phyloP scores from a whole-genome alignment of 2,888 invertebrate genomes.

The Alentia gelatinosa region DNA sequence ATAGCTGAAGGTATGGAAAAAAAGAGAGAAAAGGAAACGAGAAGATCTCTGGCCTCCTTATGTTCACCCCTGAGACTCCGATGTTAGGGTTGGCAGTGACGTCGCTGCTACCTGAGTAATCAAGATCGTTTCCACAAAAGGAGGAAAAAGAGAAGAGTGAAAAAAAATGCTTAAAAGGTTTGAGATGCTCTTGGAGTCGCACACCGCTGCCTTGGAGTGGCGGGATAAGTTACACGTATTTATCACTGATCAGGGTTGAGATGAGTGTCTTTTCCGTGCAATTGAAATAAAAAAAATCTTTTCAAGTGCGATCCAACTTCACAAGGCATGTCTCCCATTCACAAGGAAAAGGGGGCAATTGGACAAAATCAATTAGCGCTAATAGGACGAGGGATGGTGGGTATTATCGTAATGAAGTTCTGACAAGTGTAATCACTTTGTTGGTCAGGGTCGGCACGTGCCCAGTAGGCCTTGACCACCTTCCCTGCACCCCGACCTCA shows the following conservation, averaged over 20 bases:
- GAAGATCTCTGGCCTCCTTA: too few relatives aligned
- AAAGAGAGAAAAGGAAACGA: too few relatives aligned
- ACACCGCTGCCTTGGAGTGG: not conserved
- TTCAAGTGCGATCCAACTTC: not conserved
- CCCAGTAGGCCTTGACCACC: not conserved
- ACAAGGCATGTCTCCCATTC: not conserved
- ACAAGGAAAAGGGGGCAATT: not conserved
- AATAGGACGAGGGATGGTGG: not conserved
- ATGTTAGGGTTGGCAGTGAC: too few relatives aligned
- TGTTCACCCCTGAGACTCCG: too few relatives aligned
- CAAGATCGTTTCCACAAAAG: not conserved
- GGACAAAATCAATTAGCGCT: not conserved
- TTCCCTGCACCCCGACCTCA: not conserved
- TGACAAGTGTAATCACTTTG: slow-evolving; percentile 3
- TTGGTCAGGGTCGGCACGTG: not conserved
- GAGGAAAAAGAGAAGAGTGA: not conserved
- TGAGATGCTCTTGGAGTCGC: not conserved
- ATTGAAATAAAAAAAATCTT: not conserved
- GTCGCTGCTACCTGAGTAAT: not conserved
- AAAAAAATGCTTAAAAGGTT: not conserved
- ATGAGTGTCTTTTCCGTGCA: not conserved
- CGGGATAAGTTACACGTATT: not conserved
- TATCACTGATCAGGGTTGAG: not conserved
- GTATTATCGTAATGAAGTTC: slow-evolving; percentile 16
- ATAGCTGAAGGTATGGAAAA: not conserved